Evolutionary conservation across 1,140 invertebrate genomes (phyloP).

Genomic region (Cydia strobilella): DNA sequence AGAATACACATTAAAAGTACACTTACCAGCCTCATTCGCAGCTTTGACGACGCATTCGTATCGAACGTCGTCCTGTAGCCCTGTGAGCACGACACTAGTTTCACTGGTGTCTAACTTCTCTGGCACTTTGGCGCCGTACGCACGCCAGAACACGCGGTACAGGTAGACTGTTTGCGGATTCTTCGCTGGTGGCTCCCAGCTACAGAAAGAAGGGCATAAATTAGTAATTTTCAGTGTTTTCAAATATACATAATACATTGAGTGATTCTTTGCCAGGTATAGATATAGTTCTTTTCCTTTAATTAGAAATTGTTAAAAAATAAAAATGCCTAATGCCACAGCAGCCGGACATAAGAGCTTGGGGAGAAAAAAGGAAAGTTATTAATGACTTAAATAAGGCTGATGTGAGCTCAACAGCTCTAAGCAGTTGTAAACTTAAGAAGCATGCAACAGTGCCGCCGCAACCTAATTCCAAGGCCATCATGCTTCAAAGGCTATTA

Average conservation of each 20-base stretch:
- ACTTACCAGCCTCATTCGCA: conserved; percentile 85
- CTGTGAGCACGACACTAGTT: conserved; percentile 84
- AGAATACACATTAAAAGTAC: too few species aligned
- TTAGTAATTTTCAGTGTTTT: not conserved
- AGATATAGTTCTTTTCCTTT: too few species aligned
- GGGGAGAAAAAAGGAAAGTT: not conserved
- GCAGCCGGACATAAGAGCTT: not conserved
- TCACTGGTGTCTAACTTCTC: conserved; percentile 87
- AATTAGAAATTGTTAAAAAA: too few species aligned
- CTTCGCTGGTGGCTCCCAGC: conserved; percentile 89
- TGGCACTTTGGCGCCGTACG: conserved; percentile 74
- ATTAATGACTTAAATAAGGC: too few species aligned
- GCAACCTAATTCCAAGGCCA: too few species aligned
- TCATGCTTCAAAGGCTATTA: too few species aligned
- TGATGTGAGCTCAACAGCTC: too few species aligned
- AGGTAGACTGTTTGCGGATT: conserved; percentile 91
- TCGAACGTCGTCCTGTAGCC: conserved; percentile 85
- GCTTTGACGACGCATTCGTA: conserved; percentile 92
- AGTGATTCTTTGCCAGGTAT: too few species aligned
- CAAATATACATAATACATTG: too few species aligned
- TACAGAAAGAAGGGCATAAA: conserved; percentile 43
- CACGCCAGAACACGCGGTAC: conserved; percentile 86
- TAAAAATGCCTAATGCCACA: too few species aligned
- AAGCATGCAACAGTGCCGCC: too few species aligned
- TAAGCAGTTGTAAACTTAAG: too few species aligned